Evolutionary conservation across 2,888 invertebrate genomes (phyloP).

Genomic region (Parnassius orleans): DNA sequence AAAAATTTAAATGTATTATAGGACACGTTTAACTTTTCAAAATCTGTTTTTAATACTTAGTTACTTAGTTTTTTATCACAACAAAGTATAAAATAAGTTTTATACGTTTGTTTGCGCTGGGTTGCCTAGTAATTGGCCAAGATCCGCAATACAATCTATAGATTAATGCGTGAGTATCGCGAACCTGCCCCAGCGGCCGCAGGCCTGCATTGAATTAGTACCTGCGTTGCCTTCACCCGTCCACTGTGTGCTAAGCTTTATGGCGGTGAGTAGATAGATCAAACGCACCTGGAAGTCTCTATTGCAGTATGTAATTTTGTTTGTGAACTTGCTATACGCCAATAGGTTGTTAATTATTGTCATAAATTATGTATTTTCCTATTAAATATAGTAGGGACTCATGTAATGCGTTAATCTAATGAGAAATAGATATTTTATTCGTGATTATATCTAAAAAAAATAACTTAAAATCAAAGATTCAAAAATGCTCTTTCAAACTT

Average conservation of each 20-base stretch:
- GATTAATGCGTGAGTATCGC: constrained; percentile 5
- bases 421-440: not conserved
- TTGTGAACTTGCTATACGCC: constrained; percentile 2
- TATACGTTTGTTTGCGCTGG: not conserved
- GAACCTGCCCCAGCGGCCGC: not conserved
- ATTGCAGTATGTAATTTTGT: constrained; percentile 13
- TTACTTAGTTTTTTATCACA: not conserved
- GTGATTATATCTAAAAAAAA: too few species aligned
- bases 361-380: constrained; percentile 1
- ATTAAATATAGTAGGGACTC: not conserved
- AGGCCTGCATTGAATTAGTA: constrained; percentile 7
- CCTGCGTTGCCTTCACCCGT: constrained; percentile 4
- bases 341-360: constrained; percentile 4
- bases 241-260: constrained; percentile 9
- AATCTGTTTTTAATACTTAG: not conserved
- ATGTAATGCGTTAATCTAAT: not conserved
- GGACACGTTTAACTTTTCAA: not conserved
- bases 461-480: too few species aligned
- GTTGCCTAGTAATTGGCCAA: constrained; percentile 2
- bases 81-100: not conserved
- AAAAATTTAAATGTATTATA: too few species aligned
- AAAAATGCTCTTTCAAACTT: too few species aligned
- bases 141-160: not conserved
- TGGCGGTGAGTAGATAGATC: constrained; percentile 7
- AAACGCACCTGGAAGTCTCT: constrained; percentile 19